Evolutionary conservation across 2,113 vertebrate species (phyloP), one percentile per base, ranked within the genome.

Genomic region (Numenius arquata): DNA sequence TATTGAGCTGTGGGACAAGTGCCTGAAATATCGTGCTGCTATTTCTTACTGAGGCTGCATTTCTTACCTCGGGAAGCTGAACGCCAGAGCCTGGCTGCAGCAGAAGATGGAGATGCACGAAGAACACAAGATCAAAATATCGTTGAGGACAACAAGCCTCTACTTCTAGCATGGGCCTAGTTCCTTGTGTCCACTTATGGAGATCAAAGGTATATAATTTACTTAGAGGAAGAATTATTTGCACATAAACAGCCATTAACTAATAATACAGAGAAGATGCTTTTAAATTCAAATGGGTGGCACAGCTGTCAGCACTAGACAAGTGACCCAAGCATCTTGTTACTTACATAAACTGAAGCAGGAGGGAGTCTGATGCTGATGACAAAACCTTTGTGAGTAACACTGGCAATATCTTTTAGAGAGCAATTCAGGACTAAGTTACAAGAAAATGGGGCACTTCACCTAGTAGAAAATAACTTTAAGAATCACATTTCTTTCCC

Each of bases 171-270:
- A 40, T 22, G 26, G 41, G n/a, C 73, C 71, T 74, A 30, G 9
- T 76, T 90, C 58, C 62, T 86, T 55, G 48, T 59, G 77, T 53
- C 80, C 80, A 70, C 83, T 95, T 96, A 79, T 1, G 13, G 66
- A 94, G 77, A 91, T 70, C 81, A 95, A 95, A 96, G 81, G 41
- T 85, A 18, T 85, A 16, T 91, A 82, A 92, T 91, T 95, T 94
- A 85, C 78, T 88, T 89, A 93, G 48, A 95, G 77, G 94, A 86
- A 89, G 86, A 95, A 93, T 93, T 95, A 95, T 91, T 95, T 82
- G 30, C 53, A 45, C 77, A 82, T 90, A 96, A 95, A 75, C 88
- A 84, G 41, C 73, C 70, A 93, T 62, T 82, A 93, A 91, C 50
- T 89, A 95, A 93, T 92, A 95, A 94, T 70, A 58, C n/a, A 68